Percentiles rank a stretch among this genome's conserved stretches.
Conservation (phyloP, 2,113 vertebrate genomes). For the Pollachius pollachius region DNA sequence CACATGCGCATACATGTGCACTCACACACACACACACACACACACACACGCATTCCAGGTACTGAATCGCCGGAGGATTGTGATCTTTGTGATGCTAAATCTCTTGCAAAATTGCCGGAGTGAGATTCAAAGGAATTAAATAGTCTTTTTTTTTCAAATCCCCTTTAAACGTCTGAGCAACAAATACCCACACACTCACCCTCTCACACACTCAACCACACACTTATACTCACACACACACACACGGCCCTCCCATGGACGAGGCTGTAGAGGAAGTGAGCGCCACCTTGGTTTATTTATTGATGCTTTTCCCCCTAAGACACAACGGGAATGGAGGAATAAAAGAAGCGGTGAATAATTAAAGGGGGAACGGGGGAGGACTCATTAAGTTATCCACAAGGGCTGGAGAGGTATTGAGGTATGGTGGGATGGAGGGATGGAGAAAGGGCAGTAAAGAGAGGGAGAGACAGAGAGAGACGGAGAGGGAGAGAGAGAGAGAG, state of each 20-base stretch:
- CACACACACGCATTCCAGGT: constrained; percentile 3
- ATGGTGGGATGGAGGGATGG: constrained; percentile 26
- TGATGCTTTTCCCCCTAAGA: constrained; percentile 69
- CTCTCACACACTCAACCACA: constrained; percentile 5
- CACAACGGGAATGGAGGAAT: constrained; percentile 60
- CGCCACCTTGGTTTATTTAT: constrained; percentile 71
- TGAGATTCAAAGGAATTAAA: constrained; percentile 18
- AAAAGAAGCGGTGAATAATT: constrained; percentile 75
- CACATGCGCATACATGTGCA: background rate
- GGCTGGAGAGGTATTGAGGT: constrained; percentile 18
- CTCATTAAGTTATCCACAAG: constrained; percentile 64
- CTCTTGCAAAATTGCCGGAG: constrained; percentile 20
- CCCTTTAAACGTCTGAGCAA: background rate
- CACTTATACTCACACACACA: constrained; percentile 10
- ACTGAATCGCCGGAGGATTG: constrained; percentile 24
- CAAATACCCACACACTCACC: background rate
- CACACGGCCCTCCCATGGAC: constrained; percentile 13
- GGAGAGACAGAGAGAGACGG: constrained; percentile 1
- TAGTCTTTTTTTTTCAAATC: background rate
- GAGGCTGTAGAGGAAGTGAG: constrained; percentile 38
- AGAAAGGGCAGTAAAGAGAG: constrained; percentile 11
- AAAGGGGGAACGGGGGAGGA: constrained; percentile 53
- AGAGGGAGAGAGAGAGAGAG: constrained; percentile 16
- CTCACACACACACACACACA: constrained; percentile 12
- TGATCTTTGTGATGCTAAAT: constrained; percentile 19